These are phyloP conservation scores for Aspidapion aeneum DNA, from an alignment of 2,888 invertebrate genomes.

Conservation along the genomic window DNA sequence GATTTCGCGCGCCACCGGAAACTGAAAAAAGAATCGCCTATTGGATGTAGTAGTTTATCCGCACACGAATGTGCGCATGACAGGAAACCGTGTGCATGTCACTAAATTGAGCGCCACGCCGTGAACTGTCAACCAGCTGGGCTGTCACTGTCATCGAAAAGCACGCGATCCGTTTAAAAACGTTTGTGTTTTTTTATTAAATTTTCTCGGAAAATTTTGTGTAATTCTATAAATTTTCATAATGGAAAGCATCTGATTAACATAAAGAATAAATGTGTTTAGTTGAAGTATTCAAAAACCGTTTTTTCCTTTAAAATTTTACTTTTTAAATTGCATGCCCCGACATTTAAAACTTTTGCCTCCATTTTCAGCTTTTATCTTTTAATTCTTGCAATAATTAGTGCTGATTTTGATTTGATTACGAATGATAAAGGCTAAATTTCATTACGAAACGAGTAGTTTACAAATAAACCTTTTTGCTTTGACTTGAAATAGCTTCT, in stretches of 20 bases:
- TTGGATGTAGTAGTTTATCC: constrained; percentile 11
- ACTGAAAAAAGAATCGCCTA: constrained; percentile 2
- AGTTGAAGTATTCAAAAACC: neutral
- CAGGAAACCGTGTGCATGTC: neutral
- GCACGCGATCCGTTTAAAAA: neutral
- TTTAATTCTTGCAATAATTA: too few species aligned
- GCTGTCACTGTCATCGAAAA: constrained; percentile 6
- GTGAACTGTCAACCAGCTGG: neutral
- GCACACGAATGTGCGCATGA: neutral
- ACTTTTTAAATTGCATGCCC: neutral
- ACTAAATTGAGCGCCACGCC: constrained; percentile 14
- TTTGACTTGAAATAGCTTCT: constrained; percentile 16
- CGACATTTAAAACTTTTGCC: neutral
- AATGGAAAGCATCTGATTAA: neutral
- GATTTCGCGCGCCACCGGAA: neutral
- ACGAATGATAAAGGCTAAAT: neutral
- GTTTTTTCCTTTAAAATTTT: neutral
- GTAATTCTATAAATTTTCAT: neutral
- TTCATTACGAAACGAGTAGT: neutral
- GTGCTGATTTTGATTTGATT: neutral
- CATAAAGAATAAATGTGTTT: neutral
- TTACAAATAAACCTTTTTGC: neutral
- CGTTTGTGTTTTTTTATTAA: neutral
- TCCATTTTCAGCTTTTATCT: neutral
- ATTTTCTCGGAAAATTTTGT: neutral